Percentiles rank a stretch among this genome's conserved stretches.
These are phyloP conservation scores for Acanthurus lineatus DNA, from an alignment of 2,797 vertebrate species.

Conservation along the genomic window DNA sequence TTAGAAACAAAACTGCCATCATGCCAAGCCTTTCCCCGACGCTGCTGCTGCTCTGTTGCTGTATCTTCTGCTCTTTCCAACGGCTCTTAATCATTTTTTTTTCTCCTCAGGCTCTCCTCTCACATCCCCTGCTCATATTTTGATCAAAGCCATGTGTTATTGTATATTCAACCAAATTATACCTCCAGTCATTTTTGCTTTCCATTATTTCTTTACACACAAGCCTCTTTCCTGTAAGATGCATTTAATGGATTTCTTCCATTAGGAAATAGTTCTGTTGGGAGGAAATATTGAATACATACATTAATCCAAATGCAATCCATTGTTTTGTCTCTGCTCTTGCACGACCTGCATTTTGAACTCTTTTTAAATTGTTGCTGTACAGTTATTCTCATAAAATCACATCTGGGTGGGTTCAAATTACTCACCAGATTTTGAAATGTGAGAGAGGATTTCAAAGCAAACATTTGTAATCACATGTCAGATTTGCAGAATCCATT, in stretches of 20 bases:
- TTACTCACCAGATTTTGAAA: conserved; percentile 5
- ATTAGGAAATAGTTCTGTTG: neutral
- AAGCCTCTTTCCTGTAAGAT: neutral
- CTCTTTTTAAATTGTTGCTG: neutral
- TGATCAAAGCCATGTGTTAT: conserved; percentile 31
- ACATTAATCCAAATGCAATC: neutral
- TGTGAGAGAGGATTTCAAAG: neutral
- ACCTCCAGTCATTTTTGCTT: conserved; percentile 14
- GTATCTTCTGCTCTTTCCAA: conserved; percentile 69
- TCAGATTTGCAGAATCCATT: conserved; percentile 1
- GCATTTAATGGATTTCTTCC: conserved; percentile 8
- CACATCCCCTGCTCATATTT: conserved; percentile 34
- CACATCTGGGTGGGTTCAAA: too few species aligned
- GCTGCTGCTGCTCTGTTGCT: conserved; percentile 52
- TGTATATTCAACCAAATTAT: conserved; percentile 10
- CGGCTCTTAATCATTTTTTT: conserved; percentile 51
- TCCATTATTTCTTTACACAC: conserved; percentile 17
- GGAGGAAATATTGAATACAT: neutral
- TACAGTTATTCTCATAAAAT: neutral
- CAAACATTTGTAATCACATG: conserved; percentile 19
- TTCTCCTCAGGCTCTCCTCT: conserved; percentile 28
- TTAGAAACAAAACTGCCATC: conserved; percentile 56
- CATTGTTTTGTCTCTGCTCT: neutral
- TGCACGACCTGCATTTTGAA: neutral
- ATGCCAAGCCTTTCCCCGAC: conserved; percentile 19